Evolutionary conservation across 2,888 invertebrate genomes (phyloP).

Genomic region (Hyles lineata): DNA sequence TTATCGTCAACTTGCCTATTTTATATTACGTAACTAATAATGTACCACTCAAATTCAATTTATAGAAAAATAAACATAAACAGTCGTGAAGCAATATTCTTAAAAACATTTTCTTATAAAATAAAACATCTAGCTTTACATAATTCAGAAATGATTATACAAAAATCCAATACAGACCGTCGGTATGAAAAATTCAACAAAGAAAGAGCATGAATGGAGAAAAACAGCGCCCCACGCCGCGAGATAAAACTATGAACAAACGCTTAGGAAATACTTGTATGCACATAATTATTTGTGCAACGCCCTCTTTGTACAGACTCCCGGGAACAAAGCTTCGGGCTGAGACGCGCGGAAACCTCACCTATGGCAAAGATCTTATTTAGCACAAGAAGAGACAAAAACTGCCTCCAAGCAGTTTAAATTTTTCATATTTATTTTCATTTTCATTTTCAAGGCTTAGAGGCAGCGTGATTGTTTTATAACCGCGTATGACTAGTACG

Average conservation of each 20-base stretch:
- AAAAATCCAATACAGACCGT: neutral
- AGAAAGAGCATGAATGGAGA: slow-evolving; percentile 12
- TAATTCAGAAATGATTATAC: neutral
- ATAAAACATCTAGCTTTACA: neutral
- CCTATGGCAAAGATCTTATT: slow-evolving; percentile 44
- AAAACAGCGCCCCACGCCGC: slow-evolving; percentile 8
- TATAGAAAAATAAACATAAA: no score
- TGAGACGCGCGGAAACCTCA: slow-evolving; percentile 52
- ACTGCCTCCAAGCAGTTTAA: no score
- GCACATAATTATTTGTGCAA: slow-evolving; percentile 83
- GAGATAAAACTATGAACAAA: slow-evolving; percentile 50
- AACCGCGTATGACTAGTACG: no score
- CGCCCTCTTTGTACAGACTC: slow-evolving; percentile 73
- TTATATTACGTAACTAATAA: no score
- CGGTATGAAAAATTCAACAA: slow-evolving; percentile 26
- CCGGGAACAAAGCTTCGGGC: slow-evolving; percentile 64
- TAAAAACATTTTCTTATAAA: no score
- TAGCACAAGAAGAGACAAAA: slow-evolving; percentile 51
- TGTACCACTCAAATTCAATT: no score
- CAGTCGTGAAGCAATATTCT: no score
- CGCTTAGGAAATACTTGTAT: slow-evolving; percentile 81
- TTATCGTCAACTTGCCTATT: no score
- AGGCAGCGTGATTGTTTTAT: no score
- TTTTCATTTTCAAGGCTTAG: no score
- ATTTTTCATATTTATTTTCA: no score